phyloP scores from a whole-genome alignment of 2,797 vertebrate genomes.

The Chromis chromis region DNA sequence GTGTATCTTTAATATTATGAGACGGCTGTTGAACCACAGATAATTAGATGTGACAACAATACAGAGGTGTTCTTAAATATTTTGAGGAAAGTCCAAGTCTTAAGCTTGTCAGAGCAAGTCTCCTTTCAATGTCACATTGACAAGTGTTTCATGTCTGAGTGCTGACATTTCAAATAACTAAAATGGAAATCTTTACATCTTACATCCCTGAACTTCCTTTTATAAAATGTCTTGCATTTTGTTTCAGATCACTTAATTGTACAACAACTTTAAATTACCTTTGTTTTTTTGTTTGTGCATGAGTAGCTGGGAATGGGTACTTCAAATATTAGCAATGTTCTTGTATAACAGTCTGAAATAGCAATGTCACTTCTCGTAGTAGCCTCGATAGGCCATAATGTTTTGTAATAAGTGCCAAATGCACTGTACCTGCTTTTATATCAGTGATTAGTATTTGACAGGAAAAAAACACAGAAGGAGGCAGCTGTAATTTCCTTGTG shows the following conservation, averaged over 20 bases:
- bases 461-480: constrained; percentile 7
- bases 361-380: neutral
- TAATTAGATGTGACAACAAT: neutral
- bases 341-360: constrained; percentile 1
- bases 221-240: neutral
- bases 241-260: neutral
- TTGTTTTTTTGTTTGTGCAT: neutral
- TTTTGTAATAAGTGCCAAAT: constrained; percentile 23
- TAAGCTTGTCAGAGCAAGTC: neutral
- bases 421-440: constrained; percentile 31
- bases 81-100: neutral
- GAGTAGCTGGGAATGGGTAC: neutral
- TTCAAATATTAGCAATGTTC: neutral
- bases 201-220: neutral
- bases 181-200: neutral
- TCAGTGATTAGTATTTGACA: constrained; percentile 13
- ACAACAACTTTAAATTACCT: neutral
- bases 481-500: constrained; percentile 14
- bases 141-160: too few species aligned
- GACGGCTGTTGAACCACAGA: neutral
- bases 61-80: neutral
- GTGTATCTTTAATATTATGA: neutral
- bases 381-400: neutral
- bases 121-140: neutral
- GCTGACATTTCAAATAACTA: neutral